These are phyloP conservation scores for Rhaphigaster nebulosa DNA, from an alignment of 2,888 invertebrate genomes.

Conservation along the genomic window DNA sequence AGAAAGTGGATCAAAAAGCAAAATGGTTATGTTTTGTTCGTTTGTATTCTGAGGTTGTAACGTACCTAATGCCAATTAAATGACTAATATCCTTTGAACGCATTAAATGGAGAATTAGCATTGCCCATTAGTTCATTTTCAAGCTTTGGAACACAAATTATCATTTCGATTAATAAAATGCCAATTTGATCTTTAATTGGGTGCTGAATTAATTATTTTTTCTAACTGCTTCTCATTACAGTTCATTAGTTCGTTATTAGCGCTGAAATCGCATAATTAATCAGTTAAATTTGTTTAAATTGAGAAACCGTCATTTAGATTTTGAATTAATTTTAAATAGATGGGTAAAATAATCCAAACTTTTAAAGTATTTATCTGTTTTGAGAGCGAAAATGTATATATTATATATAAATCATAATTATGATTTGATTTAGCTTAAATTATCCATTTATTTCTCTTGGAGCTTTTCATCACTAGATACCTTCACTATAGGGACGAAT, in stretches of 20 bases:
- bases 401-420: too few species aligned
- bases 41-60: not conserved
- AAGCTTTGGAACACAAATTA: not conserved
- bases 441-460: too few species aligned
- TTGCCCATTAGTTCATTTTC: not conserved
- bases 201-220: conserved; percentile 13
- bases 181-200: not conserved
- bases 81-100: not conserved
- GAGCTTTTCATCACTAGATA: too few species aligned
- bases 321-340: not conserved
- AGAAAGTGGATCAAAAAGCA: not conserved
- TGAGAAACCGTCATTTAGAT: not conserved
- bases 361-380: not conserved
- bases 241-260: conserved; percentile 2
- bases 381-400: too few species aligned
- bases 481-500: too few species aligned
- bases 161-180: not conserved
- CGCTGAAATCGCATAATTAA: not conserved
- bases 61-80: not conserved
- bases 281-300: not conserved
- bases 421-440: too few species aligned
- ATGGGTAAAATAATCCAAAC: not conserved
- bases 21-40: not conserved
- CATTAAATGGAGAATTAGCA: not conserved
- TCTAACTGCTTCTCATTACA: conserved; percentile 9